Percentiles rank a stretch among this genome's conserved stretches.
Conservation (phyloP, 2,888 invertebrate species). For the Galerucella calmariensis region DNA sequence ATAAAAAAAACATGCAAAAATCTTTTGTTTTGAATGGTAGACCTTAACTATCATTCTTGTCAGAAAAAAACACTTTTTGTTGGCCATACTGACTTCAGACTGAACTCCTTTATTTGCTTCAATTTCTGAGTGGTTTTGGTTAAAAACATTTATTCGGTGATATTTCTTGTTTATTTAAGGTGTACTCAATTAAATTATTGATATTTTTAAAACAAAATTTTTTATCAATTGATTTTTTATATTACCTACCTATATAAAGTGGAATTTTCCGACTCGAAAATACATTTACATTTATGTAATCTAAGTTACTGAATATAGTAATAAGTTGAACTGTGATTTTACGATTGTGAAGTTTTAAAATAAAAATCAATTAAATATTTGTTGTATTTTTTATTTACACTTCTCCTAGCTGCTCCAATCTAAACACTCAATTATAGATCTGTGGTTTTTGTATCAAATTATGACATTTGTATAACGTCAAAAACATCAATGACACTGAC, state of each 20-base stretch:
- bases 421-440: too few species aligned
- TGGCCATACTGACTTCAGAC: too few species aligned
- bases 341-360: constrained; percentile 50
- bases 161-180: constrained; percentile 15
- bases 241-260: constrained; percentile 7
- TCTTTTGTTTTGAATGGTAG: too few species aligned
- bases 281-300: constrained; percentile 19
- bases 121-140: neutral
- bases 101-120: too few species aligned
- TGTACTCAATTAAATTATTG: constrained; percentile 18
- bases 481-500: too few species aligned
- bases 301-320: constrained; percentile 47
- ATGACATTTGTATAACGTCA: too few species aligned
- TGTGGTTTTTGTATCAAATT: too few species aligned
- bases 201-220: constrained; percentile 12
- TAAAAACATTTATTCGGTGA: constrained; percentile 2
- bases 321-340: constrained; percentile 56
- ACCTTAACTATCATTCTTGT: too few species aligned
- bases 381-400: neutral
- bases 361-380: constrained; percentile 20
- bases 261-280: constrained; percentile 14
- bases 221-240: neutral
- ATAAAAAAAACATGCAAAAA: too few species aligned
- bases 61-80: too few species aligned
- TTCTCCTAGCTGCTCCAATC: too few species aligned